Conservation (phyloP, 2,888 invertebrate genomes). For the Mystacides longicornis region DNA sequence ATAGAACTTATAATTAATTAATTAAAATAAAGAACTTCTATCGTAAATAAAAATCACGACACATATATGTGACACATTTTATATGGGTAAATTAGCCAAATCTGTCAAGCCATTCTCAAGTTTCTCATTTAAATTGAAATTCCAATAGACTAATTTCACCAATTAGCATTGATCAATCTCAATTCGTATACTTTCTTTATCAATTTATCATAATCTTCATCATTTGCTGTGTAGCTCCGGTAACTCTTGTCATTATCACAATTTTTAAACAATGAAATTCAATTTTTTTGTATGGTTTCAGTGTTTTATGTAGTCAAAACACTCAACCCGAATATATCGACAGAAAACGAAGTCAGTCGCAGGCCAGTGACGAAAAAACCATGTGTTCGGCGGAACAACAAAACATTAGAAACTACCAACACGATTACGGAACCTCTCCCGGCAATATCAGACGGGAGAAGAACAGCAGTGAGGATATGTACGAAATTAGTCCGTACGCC, state of each 20-base stretch:
- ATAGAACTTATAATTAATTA: too few species aligned
- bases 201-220: not conserved
- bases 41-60: too few species aligned
- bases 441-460: not conserved
- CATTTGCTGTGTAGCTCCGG: not conserved
- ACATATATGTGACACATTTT: too few species aligned
- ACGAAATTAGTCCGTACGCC: slow-evolving; percentile 75
- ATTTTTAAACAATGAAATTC: not conserved
- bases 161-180: too few species aligned
- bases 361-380: slow-evolving; percentile 53
- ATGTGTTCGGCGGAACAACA: slow-evolving; percentile 53
- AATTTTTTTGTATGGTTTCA: slow-evolving; percentile 26
- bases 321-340: slow-evolving; percentile 32
- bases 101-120: too few species aligned
- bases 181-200: too few species aligned
- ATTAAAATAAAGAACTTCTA: too few species aligned
- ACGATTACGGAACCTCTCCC: slow-evolving; percentile 55
- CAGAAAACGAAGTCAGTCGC: slow-evolving; percentile 45
- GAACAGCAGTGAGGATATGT: slow-evolving; percentile 48
- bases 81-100: too few species aligned
- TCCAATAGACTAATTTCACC: too few species aligned
- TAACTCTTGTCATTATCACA: not conserved
- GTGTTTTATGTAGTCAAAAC: slow-evolving; percentile 41
- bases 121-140: too few species aligned
- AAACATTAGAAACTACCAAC: slow-evolving; percentile 59